Evolutionary conservation across 2,113 vertebrate species (phyloP).

Genomic region (Lonchura striata): DNA sequence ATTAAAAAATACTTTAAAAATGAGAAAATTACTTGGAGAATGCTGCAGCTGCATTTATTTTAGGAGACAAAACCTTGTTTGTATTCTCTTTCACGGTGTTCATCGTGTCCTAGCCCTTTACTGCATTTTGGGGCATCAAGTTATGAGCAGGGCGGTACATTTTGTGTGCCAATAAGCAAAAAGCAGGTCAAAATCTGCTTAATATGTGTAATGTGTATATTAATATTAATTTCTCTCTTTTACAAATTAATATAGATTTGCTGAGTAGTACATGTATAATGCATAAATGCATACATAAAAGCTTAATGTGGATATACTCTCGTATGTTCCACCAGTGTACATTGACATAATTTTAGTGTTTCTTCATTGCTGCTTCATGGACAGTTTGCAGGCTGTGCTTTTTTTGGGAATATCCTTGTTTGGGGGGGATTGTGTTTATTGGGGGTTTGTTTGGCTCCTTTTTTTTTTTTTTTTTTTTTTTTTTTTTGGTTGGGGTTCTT

Average conservation of each 20-base stretch:
- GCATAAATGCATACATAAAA: constrained; percentile 67
- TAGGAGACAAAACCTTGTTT: neutral
- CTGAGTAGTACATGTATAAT: constrained; percentile 57
- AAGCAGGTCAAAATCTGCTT: constrained; percentile 26
- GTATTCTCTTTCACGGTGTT: neutral
- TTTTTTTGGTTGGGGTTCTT: neutral
- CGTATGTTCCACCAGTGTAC: neutral
- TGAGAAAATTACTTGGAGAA: neutral
- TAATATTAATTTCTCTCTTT: constrained; percentile 62
- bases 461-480: too few relatives aligned
- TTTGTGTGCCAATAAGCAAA: constrained; percentile 38
- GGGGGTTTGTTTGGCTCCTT: too few relatives aligned
- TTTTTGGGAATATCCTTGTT: neutral
- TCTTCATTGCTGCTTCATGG: neutral
- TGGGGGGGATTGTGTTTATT: neutral
- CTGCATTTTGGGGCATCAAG: neutral
- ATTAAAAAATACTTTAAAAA: neutral
- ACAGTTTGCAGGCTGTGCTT: neutral
- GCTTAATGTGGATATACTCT: constrained; percentile 38
- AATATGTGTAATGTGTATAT: constrained; percentile 41
- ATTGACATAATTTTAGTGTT: neutral
- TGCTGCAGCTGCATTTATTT: neutral
- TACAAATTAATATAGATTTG: constrained; percentile 68
- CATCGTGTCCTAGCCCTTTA: neutral
- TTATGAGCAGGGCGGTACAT: neutral